Evolutionary conservation across 2,888 invertebrate genomes (phyloP), one percentile per base, ranked within the genome.

Genomic region (Troilus luridus): DNA sequence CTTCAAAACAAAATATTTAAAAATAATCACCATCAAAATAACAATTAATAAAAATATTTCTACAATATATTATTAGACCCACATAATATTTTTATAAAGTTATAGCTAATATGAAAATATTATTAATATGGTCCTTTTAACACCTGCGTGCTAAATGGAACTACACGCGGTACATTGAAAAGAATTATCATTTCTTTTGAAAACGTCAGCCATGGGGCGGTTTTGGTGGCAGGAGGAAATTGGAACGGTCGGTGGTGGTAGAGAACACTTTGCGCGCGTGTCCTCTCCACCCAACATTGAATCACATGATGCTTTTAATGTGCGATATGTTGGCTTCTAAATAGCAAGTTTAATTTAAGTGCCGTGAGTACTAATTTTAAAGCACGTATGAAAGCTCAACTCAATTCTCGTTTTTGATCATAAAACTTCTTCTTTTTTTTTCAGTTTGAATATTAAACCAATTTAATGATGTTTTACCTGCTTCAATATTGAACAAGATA

Each of bases 221-320:
- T 41, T 77, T 77, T 77, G 41, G 72, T 41, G 72, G 72, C 72
- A 77, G 72, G 72, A 77, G 72, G 72, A 77, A 77, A 77, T 77
- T 77, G 72, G 5, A 77, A 41, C 2, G 72, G 41, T 77, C 17
- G 72, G 3, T 8, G 14, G 27, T 27, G 27, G 72, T 77, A 41
- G 72, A 77, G 41, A 77, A 41, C 41, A 27, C 72, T 77, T 77
- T 41, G 72, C 27, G 17, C 72, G 9, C 27, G 24, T 0, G 8
- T 27, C 8, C 27, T 67, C 17, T 77, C 27, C 27, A 67, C 27
- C 24, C 67, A 24, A 41, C 41, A 41, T 41, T 41, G 41, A 41
- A 41, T 41, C 41, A 41, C 41, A 41, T 41, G 41, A 41, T 41
- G 41, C 41, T 41, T 41, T 41, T 41, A 41, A 41, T 41, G 41